Base-by-base conservation (phyloP, 2,888 invertebrate genomes). In the Acheta domesticus region DNA sequence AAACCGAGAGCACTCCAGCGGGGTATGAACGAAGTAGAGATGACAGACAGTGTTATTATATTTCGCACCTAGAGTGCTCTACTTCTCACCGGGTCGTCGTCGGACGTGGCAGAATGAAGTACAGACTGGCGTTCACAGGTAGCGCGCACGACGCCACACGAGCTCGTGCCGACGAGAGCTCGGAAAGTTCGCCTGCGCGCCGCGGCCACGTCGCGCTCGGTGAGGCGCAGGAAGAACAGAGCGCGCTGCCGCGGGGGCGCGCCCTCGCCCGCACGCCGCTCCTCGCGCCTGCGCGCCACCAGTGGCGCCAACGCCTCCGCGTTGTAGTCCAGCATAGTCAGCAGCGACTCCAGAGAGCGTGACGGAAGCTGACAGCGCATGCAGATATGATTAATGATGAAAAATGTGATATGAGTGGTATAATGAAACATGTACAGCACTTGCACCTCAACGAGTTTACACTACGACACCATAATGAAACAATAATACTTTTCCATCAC, bases 141-240 rank as follows among this genome's bases (percentile, higher is more conserved):
- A 12, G 62, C 62, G 62, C 62, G 62, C n/a, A 62, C 0, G 14
- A 16, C 62, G 8, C 16, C 62, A 11, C 5, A 14, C 5, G 62
- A 14, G 62, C 62, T 19, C 62, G 62, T 19, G n/a, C 62, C 62
- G n/a, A 19, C 62, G n/a, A 62, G 62, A 0, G 62, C 14, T 1
- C 62, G 62, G 16, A 62, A 19, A 19, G 62, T n/a, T 3, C 62
- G 62, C 62, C n/a, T 14, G 62, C 62, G 62, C 62, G 62, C 62
- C 62, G 62, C 62, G 14, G n/a, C 62, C 62, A 62, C 62, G 62
- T 62, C 62, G 62, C 62, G 62, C 62, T 62, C 62, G 16, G 62
- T 62, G 62, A 62, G 62, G 14, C 62, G 62, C n/a, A 62, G 16
- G 62, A 62, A 62, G 62, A 14, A 62, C n/a, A 62, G n/a, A 62